Evolutionary conservation across 2,888 invertebrate genomes (phyloP).

Genomic region (Cyrtodaria siliqua): DNA sequence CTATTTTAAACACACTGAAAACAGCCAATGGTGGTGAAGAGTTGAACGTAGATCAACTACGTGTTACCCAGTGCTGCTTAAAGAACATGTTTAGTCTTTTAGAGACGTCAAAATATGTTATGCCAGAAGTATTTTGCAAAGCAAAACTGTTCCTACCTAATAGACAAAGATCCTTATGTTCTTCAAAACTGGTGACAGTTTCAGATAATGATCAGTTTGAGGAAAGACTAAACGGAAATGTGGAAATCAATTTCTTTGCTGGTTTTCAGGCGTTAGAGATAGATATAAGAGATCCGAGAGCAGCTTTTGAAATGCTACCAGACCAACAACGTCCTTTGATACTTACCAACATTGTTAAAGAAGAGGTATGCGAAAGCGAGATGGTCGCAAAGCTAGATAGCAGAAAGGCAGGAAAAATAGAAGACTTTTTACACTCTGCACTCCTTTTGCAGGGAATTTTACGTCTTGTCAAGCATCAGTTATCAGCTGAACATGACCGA

Average conservation of each 20-base stretch:
- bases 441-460: slow-evolving; percentile 25
- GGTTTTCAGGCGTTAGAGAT: slow-evolving; percentile 22
- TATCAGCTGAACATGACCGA: background rate
- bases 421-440: slow-evolving; percentile 3
- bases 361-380: background rate
- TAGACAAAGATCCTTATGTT: background rate
- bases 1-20: background rate
- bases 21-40: background rate
- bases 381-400: background rate
- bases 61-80: background rate
- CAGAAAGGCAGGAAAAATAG: background rate
- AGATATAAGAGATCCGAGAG: background rate
- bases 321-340: slow-evolving; percentile 10
- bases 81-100: background rate
- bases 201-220: slow-evolving; percentile 24
- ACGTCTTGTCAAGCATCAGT: slow-evolving; percentile 6
- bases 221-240: slow-evolving; percentile 21
- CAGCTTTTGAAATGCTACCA: slow-evolving; percentile 14
- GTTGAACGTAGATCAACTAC: background rate
- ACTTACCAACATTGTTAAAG: slow-evolving; percentile 12
- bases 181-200: slow-evolving; percentile 15
- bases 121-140: background rate
- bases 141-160: slow-evolving; percentile 10
- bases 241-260: slow-evolving; percentile 23
- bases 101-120: background rate